Conservation (phyloP, 2,888 invertebrate species). For the Escarpia spicata region DNA sequence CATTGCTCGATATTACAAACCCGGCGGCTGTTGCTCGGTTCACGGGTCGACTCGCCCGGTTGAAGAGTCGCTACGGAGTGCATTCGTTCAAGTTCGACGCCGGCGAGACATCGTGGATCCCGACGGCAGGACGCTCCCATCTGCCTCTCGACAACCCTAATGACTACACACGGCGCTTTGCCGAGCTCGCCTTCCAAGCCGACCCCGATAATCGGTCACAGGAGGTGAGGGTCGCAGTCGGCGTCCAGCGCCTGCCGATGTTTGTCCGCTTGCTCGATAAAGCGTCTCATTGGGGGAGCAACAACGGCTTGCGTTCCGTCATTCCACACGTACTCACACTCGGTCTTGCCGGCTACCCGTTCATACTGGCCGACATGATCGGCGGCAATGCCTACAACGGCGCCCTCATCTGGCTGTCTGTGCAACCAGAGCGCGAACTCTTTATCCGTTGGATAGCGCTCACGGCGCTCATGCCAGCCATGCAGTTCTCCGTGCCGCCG, state of each 20-base stretch:
- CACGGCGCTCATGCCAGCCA: slow-evolving; percentile 65
- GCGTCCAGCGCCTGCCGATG: slow-evolving; percentile 83
- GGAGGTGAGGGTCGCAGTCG: slow-evolving; percentile 85
- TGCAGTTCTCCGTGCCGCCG: slow-evolving; percentile 89
- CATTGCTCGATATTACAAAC: slow-evolving; percentile 86
- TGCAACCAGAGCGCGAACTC: slow-evolving; percentile 56
- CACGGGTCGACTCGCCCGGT: slow-evolving; percentile 73
- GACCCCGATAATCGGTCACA: slow-evolving; percentile 64
- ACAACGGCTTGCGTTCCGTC: slow-evolving; percentile 79
- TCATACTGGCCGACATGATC: slow-evolving; percentile 91
- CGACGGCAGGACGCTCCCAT: slow-evolving; percentile 41
- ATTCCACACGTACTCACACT: slow-evolving; percentile 79
- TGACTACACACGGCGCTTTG: slow-evolving; percentile 48
- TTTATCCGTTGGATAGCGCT: slow-evolving; percentile 81
- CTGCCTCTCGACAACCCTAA: slow-evolving; percentile 43
- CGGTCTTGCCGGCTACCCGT: slow-evolving; percentile 84
- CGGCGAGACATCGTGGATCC: slow-evolving; percentile 63
- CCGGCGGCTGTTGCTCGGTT: slow-evolving; percentile 83
- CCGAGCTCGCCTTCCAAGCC: slow-evolving; percentile 41
- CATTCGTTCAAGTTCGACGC: slow-evolving; percentile 90
- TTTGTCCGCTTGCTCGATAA: slow-evolving; percentile 82
- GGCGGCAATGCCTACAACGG: slow-evolving; percentile 76
- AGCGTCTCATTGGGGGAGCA: slow-evolving; percentile 84
- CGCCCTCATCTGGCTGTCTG: not conserved
- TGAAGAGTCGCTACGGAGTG: slow-evolving; percentile 76